Evolutionary conservation across 2,888 invertebrate genomes (phyloP), one percentile per base, ranked within the genome.

Genomic region (Hirtodrosophila trivittata): DNA sequence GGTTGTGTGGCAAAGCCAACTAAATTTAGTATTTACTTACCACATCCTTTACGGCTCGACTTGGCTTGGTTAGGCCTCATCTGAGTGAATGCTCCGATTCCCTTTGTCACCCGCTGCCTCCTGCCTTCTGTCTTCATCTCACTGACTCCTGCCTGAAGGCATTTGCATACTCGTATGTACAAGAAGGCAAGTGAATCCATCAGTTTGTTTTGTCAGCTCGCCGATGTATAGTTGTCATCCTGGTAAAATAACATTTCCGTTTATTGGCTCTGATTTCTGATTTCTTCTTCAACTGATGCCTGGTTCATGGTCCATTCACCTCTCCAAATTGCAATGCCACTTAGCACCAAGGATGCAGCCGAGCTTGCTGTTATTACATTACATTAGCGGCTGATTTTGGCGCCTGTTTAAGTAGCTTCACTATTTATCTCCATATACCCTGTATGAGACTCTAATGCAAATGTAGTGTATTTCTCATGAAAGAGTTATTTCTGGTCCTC

Each of bases 11-110:
- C 58, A 75, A 84, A 84, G 72, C 83, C 76, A 85, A 82, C 78
- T 75, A 69, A 80, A 85, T 80, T 80, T 85, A 75, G 76, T 82
- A 82, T 80, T 85, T 80, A 80, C 80, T 85, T 80, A 78, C 78
- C 80, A 82, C 86, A 80, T 85, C 69, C 83, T 80, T 85, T 71
- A 64, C 72, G 76, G 73, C 66, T 50, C 28, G 13, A 35, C 54
- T 56, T 37, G 38, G 16, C 57, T 55, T 37, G 38, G 49, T 42
- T 67, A n/a, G 32, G 50, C 54, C 56, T 55, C 39, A 25, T 33
- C 42, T 45, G 58, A n/a, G 43, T 54, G 41, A 21, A 45, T 47
- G 21, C 49, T 45, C 37, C 30, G 35, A 10, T 3, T 39, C 16
- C 10, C 63, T 42, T 26, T 21, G 2, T 21, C 18, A 21, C n/a